Conservation (phyloP, 2,797 vertebrate genomes). For the Mormyrus proboscirostris region DNA sequence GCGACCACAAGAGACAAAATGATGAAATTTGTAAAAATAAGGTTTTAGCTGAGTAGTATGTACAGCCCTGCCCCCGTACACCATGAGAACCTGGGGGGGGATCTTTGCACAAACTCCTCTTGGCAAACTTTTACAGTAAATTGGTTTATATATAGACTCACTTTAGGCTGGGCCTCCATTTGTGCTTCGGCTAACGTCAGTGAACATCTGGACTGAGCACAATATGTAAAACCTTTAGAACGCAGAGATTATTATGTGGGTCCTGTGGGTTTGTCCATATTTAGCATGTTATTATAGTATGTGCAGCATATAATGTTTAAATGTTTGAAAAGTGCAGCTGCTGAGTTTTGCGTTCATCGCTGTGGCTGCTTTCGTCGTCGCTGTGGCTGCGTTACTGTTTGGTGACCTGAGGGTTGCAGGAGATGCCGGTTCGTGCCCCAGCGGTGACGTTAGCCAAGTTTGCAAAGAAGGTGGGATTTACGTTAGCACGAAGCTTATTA, state of each 20-base stretch:
- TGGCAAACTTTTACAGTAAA: background rate
- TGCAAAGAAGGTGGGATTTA: background rate
- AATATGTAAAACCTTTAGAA: background rate
- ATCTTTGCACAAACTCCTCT: background rate
- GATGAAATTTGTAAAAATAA: background rate
- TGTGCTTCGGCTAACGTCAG: background rate
- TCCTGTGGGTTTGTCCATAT: background rate
- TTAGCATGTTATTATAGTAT: background rate
- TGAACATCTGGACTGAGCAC: background rate
- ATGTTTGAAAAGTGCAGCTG: background rate
- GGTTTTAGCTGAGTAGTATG: background rate
- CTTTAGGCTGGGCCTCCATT: background rate
- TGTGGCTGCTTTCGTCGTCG: background rate
- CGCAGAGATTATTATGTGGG: background rate
- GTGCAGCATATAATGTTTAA: background rate
- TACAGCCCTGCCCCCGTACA: background rate
- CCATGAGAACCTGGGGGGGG: too few relatives aligned
- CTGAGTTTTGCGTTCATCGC: background rate
- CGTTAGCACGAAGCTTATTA: background rate
- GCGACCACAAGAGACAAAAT: background rate
- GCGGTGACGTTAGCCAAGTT: background rate
- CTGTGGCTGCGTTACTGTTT: background rate
- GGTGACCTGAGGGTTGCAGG: background rate
- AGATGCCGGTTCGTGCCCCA: background rate
- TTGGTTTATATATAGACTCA: background rate